These are phyloP conservation scores for Xiphydria camelus DNA, from an alignment of 2,888 invertebrate genomes.

Conservation along the genomic window DNA sequence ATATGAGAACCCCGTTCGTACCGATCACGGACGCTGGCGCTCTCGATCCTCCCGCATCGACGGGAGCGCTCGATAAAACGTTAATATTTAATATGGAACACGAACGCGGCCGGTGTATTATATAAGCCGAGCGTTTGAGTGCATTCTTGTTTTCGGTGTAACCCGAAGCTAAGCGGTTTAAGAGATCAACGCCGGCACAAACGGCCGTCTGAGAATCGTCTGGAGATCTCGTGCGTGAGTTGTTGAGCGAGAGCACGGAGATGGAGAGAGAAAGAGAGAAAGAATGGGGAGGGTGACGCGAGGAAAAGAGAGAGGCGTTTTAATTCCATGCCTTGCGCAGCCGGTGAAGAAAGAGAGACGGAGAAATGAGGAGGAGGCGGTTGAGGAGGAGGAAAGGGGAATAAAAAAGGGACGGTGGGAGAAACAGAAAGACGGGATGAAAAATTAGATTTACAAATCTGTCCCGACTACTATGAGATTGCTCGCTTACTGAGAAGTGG, in stretches of 20 bases:
- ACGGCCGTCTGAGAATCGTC: constrained; percentile 50
- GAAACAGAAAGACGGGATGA: constrained; percentile 40
- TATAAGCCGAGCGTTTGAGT: constrained; percentile 51
- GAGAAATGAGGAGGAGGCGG: neutral
- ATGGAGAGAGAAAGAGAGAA: constrained; percentile 14
- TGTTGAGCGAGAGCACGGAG: constrained; percentile 4
- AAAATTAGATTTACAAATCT: constrained; percentile 56
- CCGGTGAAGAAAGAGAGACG: neutral
- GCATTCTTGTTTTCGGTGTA: constrained; percentile 57
- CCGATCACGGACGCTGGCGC: no score
- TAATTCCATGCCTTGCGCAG: no score
- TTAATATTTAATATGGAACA: constrained; percentile 9
- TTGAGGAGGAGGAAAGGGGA: constrained; percentile 22
- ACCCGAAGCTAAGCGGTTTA: constrained; percentile 58
- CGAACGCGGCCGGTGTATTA: constrained; percentile 50
- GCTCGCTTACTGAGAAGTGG: constrained; percentile 24
- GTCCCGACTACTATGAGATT: constrained; percentile 46
- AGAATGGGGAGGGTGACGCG: constrained; percentile 8
- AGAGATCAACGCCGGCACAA: constrained; percentile 53
- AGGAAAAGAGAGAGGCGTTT: constrained; percentile 19
- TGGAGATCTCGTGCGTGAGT: constrained; percentile 38
- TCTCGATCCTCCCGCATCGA: neutral
- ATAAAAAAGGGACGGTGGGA: constrained; percentile 25
- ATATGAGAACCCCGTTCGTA: no score
- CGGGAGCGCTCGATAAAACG: no score